phyloP scores from a whole-genome alignment of 2,113 vertebrate species.

The Neodon shergylaensis region DNA sequence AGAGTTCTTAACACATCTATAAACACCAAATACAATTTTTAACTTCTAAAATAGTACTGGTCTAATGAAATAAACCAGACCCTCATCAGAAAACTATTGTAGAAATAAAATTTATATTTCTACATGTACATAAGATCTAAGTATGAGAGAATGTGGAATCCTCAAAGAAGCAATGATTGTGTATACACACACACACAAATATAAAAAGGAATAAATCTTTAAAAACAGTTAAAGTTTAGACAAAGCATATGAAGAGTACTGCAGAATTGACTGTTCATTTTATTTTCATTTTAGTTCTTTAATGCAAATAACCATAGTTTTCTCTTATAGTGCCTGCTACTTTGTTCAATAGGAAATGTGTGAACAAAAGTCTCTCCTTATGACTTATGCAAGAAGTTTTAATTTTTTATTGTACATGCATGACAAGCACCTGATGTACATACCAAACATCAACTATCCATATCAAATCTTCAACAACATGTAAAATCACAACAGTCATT shows the following conservation, averaged over 20 bases:
- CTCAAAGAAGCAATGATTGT: neutral
- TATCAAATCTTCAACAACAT: neutral
- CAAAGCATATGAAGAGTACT: neutral
- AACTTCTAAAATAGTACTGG: neutral
- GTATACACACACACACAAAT: neutral
- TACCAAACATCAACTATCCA: neutral
- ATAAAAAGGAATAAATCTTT: neutral
- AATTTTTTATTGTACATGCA: neutral
- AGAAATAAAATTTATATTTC: neutral
- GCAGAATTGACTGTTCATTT: neutral
- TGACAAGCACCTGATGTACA: neutral
- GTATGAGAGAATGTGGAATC: neutral
- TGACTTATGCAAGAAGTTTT: slow-evolving; percentile 6
- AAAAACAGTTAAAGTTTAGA: neutral
- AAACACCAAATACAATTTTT: neutral
- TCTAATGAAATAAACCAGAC: neutral
- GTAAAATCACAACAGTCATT: neutral
- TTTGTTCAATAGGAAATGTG: neutral
- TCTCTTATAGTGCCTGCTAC: neutral
- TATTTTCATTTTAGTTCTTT: neutral
- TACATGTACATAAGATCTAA: neutral
- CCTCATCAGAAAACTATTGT: neutral
- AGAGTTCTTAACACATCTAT: neutral
- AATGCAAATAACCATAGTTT: neutral
- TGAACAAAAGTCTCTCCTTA: slow-evolving; percentile 3